Conservation (phyloP, 2,888 invertebrate genomes). For the Rotaria sp. region DNA sequence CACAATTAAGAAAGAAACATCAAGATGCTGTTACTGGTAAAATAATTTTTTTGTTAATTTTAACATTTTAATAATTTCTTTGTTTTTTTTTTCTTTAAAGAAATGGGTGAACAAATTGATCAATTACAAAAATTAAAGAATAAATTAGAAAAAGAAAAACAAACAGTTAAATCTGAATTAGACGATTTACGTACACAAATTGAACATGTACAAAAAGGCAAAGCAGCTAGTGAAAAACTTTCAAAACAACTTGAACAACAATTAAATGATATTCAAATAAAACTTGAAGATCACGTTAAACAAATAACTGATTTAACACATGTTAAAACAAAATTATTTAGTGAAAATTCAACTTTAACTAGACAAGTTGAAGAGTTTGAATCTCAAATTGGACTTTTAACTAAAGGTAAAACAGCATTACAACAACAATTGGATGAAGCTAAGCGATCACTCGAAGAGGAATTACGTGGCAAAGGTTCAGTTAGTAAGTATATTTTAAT, state of each 20-base stretch:
- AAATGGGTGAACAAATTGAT: conserved; percentile 89
- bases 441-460: conserved; percentile 93
- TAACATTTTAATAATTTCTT: too few relatives aligned
- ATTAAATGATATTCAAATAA: conserved; percentile 84
- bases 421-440: conserved; percentile 94
- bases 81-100: conserved; percentile 57
- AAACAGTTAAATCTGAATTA: conserved; percentile 90
- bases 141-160: conserved; percentile 92
- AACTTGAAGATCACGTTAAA: conserved; percentile 92
- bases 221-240: conserved; percentile 96
- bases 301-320: conserved; percentile 79
- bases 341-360: conserved; percentile 90
- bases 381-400: conserved; percentile 75
- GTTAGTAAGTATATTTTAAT: conserved; percentile 42
- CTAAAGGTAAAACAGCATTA: conserved; percentile 81
- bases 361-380: conserved; percentile 97
- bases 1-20: conserved; percentile 97
- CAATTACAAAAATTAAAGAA: conserved; percentile 39
- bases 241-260: conserved; percentile 93
- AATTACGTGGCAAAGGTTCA: conserved; percentile 60
- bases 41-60: too few relatives aligned
- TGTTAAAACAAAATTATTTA: conserved; percentile 84
- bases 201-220: conserved; percentile 95
- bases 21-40: conserved; percentile 80
- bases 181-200: conserved; percentile 93